Evolutionary conservation across 2,888 invertebrate species (phyloP), one percentile per base, ranked within the genome.

Genomic region (Morpho achilles): DNA sequence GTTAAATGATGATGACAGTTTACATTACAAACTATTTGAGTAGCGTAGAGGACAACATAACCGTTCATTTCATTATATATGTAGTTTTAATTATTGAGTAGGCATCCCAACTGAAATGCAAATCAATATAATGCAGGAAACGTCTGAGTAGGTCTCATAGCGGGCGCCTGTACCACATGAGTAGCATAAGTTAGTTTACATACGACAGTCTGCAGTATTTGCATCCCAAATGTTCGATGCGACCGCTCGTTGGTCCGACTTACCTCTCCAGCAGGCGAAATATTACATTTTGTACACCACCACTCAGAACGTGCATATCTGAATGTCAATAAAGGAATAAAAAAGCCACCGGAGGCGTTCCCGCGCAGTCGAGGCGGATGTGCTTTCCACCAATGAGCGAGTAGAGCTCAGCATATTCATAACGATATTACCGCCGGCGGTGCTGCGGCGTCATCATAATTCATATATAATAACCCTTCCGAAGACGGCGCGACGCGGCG

Each of bases 381-480:
- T 85, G 77, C 83, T 82, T 79, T 79, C 89, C 82, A 76, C 91
- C 91, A 91, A 91, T 91, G 82, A 81, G 87, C 80, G 88, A 80
- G 71, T 82, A 71, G 82, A 80, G 74, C 84, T 76, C 79, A 77
- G 87, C 86, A 91, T 91, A 91, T 91, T 91, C 91, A 91, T 91
- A 91, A 90, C 87, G 87, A 85, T 91, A 90, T 91, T 91, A 89
- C 90, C 81, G 88, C 79, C 84, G 87, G 72, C 87, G 84, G 82
- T 80, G 84, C 76, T 72, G 80, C 87, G 82, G 82, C 85, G 85
- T 87, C 88, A 82, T 91, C 90, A 91, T 91, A 91, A 91, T 87
- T 91, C 91, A 91, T 91, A 90, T 74, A 90, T 90, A 90, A 90
- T 90, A 91, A 91, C 91, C 91, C 91, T 89, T 90, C 85, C 80